Evolutionary conservation across 2,113 vertebrate genomes (phyloP), one percentile per base, ranked within the genome.

Genomic region (Psilopsiagon aurifrons): DNA sequence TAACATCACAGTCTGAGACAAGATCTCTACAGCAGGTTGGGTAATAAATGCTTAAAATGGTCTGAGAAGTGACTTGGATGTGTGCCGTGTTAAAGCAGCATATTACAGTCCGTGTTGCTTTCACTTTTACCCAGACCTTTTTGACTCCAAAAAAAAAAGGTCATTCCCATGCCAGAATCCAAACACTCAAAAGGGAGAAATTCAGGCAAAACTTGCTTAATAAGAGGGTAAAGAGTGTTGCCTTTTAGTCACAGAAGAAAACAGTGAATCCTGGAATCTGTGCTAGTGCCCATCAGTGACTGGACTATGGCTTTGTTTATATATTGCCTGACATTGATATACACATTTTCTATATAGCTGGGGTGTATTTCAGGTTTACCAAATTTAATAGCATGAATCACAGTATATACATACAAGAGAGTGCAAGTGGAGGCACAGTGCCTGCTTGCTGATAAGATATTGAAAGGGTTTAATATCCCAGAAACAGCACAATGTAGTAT

Each of bases 261-360:
- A 31, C 0, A 0, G 14, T 11, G 76, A 63, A 27, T n/a, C 22
- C 13, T 51, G 31, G 27, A 41, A 13, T 47, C 35, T 81, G 46
- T 47, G 27, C 43, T 71, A 2, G 57, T 80, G 62, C 35, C 47
- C n/a, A 0, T 29, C 20, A 8, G 27, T 25, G 59, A 6, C 33
- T 41, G 49, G 52, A 6, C 39, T 11, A 1, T 27, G 35, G 13
- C 37, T 80, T 44, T 12, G 23, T 43, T 35, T 55, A 10, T 19
- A 5, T n/a, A n/a, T 20, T 22, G 5, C 46, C 79, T n/a, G 64
- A 25, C 39, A 16, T 2, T 24, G 57, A 11, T 31, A 10, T 7
- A 17, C 0, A 0, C 15, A 5, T n/a, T 78, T 69, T 27, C 33
- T 52, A 0, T 57, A 9, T 17, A 69, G 44, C 39, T 51, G 23